These are phyloP conservation scores for Idaea aversata DNA, from an alignment of 2,888 invertebrate genomes.

Conservation along the genomic window DNA sequence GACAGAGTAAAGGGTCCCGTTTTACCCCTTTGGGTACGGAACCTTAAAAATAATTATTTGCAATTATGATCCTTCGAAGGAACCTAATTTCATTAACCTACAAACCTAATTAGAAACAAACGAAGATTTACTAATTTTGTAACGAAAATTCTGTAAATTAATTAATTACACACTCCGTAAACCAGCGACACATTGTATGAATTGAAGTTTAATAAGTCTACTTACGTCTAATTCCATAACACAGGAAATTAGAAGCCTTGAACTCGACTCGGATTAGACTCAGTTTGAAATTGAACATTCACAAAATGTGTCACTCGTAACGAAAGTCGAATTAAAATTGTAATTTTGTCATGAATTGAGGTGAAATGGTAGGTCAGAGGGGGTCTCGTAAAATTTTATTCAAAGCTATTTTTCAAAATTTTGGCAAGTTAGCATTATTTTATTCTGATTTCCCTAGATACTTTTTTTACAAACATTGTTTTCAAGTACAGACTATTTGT, in stretches of 20 bases:
- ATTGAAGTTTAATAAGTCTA: conserved; percentile 1
- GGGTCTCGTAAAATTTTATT: conserved; percentile 14
- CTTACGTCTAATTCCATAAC: background rate
- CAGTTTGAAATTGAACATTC: background rate
- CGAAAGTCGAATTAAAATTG: conserved; percentile 6
- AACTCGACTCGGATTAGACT: background rate
- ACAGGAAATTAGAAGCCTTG: background rate
- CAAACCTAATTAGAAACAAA: background rate
- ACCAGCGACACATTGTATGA: background rate
- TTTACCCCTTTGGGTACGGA: too few relatives aligned
- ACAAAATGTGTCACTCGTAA: background rate
- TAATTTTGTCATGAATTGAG: conserved; percentile 23
- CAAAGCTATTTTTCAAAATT: background rate
- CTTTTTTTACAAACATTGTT: background rate
- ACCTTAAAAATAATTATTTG: too few relatives aligned
- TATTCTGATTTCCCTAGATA: background rate
- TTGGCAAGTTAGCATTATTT: background rate
- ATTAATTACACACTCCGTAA: background rate
- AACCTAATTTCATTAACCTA: too few relatives aligned
- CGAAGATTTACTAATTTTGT: background rate
- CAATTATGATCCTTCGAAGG: too few relatives aligned
- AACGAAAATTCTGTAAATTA: background rate
- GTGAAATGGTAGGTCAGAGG: conserved; percentile 25
- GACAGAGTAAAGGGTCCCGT: too few relatives aligned
- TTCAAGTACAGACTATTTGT: too few relatives aligned